These are phyloP conservation scores for Hydrochoerus hydrochaeris DNA, from an alignment of 2,113 vertebrate species.

Conservation along the genomic window DNA sequence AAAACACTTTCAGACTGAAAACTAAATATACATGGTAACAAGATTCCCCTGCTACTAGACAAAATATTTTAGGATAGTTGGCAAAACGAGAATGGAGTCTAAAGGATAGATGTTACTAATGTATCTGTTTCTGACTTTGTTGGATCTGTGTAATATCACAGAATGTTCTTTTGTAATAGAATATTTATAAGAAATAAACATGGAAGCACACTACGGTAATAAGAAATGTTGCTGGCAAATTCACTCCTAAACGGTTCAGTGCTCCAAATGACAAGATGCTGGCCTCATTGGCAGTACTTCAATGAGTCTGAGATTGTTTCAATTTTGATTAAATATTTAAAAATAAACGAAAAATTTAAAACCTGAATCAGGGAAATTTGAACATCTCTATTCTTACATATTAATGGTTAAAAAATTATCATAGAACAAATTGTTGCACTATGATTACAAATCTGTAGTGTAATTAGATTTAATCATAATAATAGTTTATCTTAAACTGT, in stretches of 20 bases:
- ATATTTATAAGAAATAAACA: neutral
- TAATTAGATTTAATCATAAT: neutral
- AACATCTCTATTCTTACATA: neutral
- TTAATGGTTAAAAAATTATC: neutral
- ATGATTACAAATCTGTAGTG: neutral
- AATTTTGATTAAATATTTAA: neutral
- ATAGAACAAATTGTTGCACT: neutral
- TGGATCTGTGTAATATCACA: neutral
- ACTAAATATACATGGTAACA: neutral
- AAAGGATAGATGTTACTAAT: neutral
- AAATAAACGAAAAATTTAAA: neutral
- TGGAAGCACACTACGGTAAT: neutral
- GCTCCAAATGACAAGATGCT: neutral
- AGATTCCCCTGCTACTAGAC: neutral
- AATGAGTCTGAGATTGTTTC: neutral
- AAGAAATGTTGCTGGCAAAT: neutral
- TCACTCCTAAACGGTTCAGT: neutral
- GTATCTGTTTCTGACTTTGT: neutral
- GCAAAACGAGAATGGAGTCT: neutral
- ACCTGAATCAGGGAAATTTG: neutral
- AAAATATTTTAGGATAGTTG: neutral
- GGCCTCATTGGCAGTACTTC: neutral
- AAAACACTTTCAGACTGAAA: neutral
- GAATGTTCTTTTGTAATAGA: neutral
- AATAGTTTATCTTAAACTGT: neutral